These are phyloP conservation scores for Epirrhoe alternata DNA, from an alignment of 2,888 invertebrate genomes.

Conservation along the genomic window DNA sequence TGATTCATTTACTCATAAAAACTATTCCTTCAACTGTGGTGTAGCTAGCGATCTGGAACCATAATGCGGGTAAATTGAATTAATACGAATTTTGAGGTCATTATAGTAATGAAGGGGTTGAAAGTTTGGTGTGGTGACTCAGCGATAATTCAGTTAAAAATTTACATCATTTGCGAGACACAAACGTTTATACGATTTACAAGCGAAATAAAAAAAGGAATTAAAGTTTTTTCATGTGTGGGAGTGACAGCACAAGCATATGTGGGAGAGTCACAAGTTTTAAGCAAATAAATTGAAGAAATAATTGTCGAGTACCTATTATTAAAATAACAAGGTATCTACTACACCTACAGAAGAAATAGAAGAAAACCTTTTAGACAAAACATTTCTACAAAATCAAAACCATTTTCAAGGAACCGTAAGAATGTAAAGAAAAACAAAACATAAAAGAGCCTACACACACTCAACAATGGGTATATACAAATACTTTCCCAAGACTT, in stretches of 20 bases:
- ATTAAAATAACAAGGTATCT: too few species aligned
- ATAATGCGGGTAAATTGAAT: conserved; percentile 41
- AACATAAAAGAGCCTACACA: neutral
- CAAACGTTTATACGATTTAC: neutral
- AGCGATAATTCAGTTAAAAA: conserved; percentile 11
- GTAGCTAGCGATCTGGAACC: conserved; percentile 30
- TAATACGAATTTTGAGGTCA: conserved; percentile 32
- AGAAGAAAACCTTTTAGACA: too few species aligned
- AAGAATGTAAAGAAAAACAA: neutral
- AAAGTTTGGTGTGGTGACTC: conserved; percentile 23
- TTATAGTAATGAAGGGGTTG: conserved; percentile 33
- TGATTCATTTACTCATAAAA: neutral
- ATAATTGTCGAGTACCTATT: too few species aligned
- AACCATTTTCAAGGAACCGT: neutral
- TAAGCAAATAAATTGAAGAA: too few species aligned
- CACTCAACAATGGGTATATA: conserved; percentile 16
- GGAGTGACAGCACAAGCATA: too few species aligned
- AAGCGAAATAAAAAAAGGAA: too few species aligned
- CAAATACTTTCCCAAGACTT: conserved; percentile 16
- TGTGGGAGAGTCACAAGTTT: too few species aligned
- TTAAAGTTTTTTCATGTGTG: too few species aligned
- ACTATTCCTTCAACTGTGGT: conserved; percentile 10
- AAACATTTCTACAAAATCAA: neutral
- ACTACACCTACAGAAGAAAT: too few species aligned
- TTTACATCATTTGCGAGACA: neutral